phyloP scores from a whole-genome alignment of 1,140 invertebrate genomes.

The Aphaenogaster rudis region DNA sequence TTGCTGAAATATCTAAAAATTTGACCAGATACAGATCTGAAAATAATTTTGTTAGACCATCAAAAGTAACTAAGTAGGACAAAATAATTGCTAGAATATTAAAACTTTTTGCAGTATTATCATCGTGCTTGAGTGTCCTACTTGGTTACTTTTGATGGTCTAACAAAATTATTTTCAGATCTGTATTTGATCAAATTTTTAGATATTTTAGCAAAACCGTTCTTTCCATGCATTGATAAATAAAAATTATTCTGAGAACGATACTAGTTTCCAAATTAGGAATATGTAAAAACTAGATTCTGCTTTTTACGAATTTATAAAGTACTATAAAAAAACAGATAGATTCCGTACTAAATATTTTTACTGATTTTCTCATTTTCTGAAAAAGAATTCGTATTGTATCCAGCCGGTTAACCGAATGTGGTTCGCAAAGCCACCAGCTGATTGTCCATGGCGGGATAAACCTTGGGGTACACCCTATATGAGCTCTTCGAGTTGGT shows the following conservation, averaged over 20 bases:
- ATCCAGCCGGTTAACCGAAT: slow-evolving; percentile 48
- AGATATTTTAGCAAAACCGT: no score
- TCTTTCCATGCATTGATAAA: no score
- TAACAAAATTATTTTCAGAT: no score
- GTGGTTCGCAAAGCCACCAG: slow-evolving; percentile 36
- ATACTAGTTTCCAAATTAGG: not conserved
- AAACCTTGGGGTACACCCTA: slow-evolving; percentile 41
- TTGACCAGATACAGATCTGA: no score
- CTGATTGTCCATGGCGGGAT: slow-evolving; percentile 8
- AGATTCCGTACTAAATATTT: not conserved
- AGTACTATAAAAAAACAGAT: not conserved
- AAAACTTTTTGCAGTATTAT: no score
- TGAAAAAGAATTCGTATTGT: not conserved
- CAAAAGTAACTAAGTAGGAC: no score
- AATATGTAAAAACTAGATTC: not conserved
- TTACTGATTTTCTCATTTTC: not conserved
- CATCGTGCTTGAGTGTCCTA: no score
- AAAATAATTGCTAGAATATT: no score
- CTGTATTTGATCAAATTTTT: no score
- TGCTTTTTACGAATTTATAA: not conserved
- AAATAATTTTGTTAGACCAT: no score
- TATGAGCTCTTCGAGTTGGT: slow-evolving; percentile 54
- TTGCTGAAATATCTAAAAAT: no score
- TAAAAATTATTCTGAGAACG: not conserved
- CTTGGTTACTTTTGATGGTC: no score